These are phyloP conservation scores for Aphodius sticticus DNA, from an alignment of 2,888 invertebrate species.

Conservation along the genomic window DNA sequence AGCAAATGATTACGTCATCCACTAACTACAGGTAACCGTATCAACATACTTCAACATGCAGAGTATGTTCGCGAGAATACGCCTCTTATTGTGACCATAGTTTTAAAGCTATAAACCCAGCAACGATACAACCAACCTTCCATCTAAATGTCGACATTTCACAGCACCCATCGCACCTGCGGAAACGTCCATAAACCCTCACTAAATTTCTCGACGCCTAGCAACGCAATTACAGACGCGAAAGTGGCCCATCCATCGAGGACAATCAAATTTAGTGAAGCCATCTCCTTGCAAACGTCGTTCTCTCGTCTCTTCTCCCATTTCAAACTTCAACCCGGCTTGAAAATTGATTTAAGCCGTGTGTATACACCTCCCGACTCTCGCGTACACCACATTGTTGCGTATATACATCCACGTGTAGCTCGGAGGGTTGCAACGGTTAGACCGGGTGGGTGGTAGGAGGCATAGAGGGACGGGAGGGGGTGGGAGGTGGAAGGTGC, in stretches of 20 bases:
- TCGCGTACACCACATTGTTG: not conserved
- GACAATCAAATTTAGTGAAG: conserved; percentile 4
- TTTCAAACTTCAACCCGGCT: not conserved
- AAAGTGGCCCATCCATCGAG: not conserved
- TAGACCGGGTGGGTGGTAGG: not conserved
- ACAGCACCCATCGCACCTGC: not conserved
- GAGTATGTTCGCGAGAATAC: no score
- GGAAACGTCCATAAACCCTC: not conserved
- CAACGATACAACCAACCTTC: no score
- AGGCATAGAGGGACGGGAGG: not conserved
- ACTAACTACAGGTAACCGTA: no score
- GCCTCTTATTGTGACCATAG: no score
- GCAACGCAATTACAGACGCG: not conserved
- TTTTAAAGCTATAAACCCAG: no score
- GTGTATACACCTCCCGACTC: no score
- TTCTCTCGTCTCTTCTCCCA: no score
- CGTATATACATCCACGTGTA: not conserved
- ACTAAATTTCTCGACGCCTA: not conserved
- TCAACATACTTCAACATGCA: no score
- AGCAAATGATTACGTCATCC: no score
- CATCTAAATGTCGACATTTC: not conserved
- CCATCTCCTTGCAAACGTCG: not conserved
- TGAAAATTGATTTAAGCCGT: not conserved
- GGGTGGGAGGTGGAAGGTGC: conserved; percentile 13
- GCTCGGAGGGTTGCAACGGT: not conserved